These are phyloP conservation scores for Eidolon helvum DNA, from an alignment of 2,113 vertebrate species.

Conservation along the genomic window DNA sequence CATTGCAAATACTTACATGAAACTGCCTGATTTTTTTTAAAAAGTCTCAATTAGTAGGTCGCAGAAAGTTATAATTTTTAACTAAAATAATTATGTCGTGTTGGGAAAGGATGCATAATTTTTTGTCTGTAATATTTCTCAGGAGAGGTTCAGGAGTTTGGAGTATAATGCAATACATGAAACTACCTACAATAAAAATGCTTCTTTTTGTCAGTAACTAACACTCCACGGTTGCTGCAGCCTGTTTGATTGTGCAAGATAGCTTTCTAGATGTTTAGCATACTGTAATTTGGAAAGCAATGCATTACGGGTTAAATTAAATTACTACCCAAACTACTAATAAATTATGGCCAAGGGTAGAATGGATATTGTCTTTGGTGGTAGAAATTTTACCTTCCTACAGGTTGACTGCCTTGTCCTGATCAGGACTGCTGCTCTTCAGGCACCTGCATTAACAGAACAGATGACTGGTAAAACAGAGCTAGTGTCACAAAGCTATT, in stretches of 20 bases:
- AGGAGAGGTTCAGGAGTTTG: neutral
- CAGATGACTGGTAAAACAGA: neutral
- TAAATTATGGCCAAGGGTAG: neutral
- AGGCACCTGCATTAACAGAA: neutral
- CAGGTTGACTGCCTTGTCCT: neutral
- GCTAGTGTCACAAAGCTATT: neutral
- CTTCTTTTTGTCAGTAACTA: neutral
- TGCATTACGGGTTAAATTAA: constrained; percentile 17
- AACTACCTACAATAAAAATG: neutral
- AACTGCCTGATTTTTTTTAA: neutral
- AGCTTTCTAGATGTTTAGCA: neutral
- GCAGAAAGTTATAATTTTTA: neutral
- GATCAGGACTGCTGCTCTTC: neutral
- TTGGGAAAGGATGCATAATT: neutral
- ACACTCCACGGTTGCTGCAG: neutral
- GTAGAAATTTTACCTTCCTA: neutral
- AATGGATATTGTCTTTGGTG: neutral
- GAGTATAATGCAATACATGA: neutral
- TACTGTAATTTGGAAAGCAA: constrained; percentile 1
- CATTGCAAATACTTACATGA: neutral
- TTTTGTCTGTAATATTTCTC: neutral
- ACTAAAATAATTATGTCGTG: neutral
- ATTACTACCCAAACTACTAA: neutral
- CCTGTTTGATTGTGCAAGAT: neutral
- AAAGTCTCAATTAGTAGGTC: neutral